Evolutionary conservation across 2,888 invertebrate species (phyloP).

Genomic region (Ochlodes sylvanus): DNA sequence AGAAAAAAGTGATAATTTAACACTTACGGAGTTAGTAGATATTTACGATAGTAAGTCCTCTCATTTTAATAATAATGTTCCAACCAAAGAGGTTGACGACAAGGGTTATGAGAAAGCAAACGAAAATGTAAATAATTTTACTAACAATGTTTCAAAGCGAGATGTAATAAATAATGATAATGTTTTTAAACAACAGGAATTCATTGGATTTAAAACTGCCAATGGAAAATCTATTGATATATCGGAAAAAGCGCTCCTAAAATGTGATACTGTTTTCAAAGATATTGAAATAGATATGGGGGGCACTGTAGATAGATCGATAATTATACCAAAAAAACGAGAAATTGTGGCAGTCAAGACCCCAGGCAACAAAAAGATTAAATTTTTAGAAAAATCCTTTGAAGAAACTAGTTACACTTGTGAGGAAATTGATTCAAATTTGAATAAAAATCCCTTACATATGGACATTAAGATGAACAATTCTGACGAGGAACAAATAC

Average conservation of each 20-base stretch:
- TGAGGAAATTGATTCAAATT: constrained; percentile 40
- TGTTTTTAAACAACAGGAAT: not conserved
- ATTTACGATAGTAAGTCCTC: constrained; percentile 46
- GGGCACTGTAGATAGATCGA: not conserved
- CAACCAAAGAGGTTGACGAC: not conserved
- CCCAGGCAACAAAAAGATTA: constrained; percentile 59
- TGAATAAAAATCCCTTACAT: not conserved
- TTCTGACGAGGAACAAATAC: too few species aligned
- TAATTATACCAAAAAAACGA: not conserved
- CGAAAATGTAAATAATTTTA: too few species aligned
- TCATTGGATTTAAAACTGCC: constrained; percentile 14
- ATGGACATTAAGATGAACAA: too few species aligned
- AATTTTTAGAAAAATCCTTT: constrained; percentile 50
- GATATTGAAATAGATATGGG: constrained; percentile 5
- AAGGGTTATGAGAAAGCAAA: too few species aligned
- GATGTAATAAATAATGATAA: not conserved
- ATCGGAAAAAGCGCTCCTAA: constrained; percentile 17
- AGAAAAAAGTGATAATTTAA: constrained; percentile 45
- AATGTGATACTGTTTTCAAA: constrained; percentile 9
- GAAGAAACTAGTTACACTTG: constrained; percentile 50
- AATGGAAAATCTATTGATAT: constrained; percentile 14
- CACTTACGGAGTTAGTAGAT: constrained; percentile 57
- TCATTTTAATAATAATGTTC: constrained; percentile 8
- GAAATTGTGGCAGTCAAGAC: constrained; percentile 54
- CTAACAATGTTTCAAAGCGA: not conserved